These are phyloP conservation scores for Trissolcus basalis DNA, from an alignment of 1,140 invertebrate genomes.

Conservation along the genomic window DNA sequence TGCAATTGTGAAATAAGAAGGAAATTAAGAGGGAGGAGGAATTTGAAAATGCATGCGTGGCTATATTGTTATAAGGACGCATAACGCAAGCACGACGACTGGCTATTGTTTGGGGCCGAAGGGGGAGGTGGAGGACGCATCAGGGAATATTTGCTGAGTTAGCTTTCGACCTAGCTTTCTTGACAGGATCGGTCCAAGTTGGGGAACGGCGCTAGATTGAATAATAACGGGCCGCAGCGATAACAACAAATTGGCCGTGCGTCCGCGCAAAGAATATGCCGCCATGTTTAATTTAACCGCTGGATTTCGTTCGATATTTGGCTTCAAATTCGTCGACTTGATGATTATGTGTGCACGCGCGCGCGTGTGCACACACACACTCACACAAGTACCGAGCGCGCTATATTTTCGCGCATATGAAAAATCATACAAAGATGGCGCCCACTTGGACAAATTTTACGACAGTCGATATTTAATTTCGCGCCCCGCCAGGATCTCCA, in stretches of 20 bases:
- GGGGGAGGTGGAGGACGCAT: conserved; percentile 9
- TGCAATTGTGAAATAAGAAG: too few species aligned
- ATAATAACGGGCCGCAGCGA: conserved; percentile 4
- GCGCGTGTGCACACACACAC: conserved; percentile 17
- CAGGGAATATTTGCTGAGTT: conserved; percentile 27
- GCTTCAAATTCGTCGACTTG: conserved; percentile 47
- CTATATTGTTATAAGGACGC: background rate
- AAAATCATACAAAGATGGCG: conserved; percentile 57
- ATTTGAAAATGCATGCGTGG: background rate
- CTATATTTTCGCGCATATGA: conserved; percentile 49
- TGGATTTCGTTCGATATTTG: conserved; percentile 51
- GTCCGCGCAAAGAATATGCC: conserved; percentile 31
- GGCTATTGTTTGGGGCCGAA: conserved; percentile 8
- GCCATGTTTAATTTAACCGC: conserved; percentile 50
- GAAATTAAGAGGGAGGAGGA: too few species aligned
- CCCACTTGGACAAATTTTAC: conserved; percentile 35
- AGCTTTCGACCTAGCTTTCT: conserved; percentile 30
- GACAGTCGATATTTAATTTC: conserved; percentile 45
- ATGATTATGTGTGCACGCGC: conserved; percentile 38
- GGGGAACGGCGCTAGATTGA: conserved; percentile 15
- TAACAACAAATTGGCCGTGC: conserved; percentile 5
- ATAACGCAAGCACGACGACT: conserved; percentile 4
- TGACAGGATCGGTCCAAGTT: conserved; percentile 5
- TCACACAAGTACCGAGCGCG: conserved; percentile 12
- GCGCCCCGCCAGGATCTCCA: conserved; percentile 6